A percentile compares a stretch with the other conserved stretches of the same genome.
These are phyloP conservation scores for Isichthys henryi DNA, from an alignment of 2,113 vertebrate genomes.

Conservation along the genomic window DNA sequence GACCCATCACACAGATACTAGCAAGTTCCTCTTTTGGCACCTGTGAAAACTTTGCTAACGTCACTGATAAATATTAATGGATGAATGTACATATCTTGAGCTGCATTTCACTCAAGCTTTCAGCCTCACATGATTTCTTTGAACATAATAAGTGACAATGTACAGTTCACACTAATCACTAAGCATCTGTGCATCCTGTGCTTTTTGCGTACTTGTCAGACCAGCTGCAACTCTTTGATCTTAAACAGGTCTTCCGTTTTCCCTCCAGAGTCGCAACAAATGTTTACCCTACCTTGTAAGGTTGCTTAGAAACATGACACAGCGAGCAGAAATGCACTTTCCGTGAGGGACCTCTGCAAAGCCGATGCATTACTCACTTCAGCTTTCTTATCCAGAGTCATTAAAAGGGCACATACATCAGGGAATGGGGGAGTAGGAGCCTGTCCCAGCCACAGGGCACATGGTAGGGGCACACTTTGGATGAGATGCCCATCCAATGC, in stretches of 20 bases:
- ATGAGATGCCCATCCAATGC: not conserved
- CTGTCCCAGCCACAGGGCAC: not conserved
- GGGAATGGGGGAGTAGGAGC: not conserved
- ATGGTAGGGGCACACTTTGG: not conserved
- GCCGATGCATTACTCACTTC: not conserved
- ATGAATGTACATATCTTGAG: not conserved
- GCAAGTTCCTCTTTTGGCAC: not conserved
- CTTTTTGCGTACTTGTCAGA: not conserved
- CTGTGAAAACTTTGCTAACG: not conserved
- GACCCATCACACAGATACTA: not conserved
- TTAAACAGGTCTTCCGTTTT: not conserved
- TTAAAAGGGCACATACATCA: not conserved
- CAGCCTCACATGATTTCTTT: not conserved
- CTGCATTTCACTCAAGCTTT: not conserved
- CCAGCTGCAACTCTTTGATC: not conserved
- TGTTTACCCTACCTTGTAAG: conserved; percentile 1
- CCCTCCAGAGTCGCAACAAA: not conserved
- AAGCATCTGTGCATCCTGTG: not conserved
- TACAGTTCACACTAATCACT: not conserved
- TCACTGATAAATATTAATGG: not conserved
- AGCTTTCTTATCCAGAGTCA: not conserved
- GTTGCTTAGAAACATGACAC: conserved; percentile 13
- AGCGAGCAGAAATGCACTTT: not conserved
- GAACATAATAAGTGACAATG: not conserved
- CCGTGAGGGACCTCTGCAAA: not conserved